phyloP scores from a whole-genome alignment of 2,888 invertebrate genomes.

The Torymus texanus region DNA sequence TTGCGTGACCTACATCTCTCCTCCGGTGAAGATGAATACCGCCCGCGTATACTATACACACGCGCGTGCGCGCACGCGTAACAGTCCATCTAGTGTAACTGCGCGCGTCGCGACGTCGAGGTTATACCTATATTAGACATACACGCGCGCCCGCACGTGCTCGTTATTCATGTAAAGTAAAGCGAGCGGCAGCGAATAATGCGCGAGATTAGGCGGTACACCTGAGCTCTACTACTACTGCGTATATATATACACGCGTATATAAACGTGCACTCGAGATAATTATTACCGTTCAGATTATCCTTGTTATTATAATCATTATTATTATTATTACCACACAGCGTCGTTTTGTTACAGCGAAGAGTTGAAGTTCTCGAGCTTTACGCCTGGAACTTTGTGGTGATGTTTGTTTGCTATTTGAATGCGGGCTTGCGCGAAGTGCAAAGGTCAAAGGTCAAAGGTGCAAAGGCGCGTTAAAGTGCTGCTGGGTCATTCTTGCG shows the following conservation, averaged over 20 bases:
- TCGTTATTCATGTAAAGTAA: constrained; percentile 38
- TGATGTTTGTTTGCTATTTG: background rate
- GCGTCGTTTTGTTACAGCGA: constrained; percentile 8
- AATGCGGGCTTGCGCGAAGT: background rate
- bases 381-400: no score
- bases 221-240: no score
- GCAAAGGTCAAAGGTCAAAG: background rate
- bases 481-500: no score
- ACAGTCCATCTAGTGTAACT: constrained; percentile 40
- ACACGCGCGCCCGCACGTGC: background rate
- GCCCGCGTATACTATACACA: background rate
- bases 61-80: background rate
- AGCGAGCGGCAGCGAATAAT: constrained; percentile 4
- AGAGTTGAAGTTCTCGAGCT: background rate
- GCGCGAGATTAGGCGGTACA: constrained; percentile 13
- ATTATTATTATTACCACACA: constrained; percentile 5
- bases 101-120: constrained; percentile 12
- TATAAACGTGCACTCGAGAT: no score
- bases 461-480: no score
- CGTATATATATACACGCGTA: no score
- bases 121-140: background rate
- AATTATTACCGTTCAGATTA: no score
- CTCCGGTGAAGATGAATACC: constrained; percentile 29
- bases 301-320: background rate
- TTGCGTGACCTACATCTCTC: constrained; percentile 21